Conservation (phyloP, 1,140 invertebrate species). For the Chrysopa pallens region DNA sequence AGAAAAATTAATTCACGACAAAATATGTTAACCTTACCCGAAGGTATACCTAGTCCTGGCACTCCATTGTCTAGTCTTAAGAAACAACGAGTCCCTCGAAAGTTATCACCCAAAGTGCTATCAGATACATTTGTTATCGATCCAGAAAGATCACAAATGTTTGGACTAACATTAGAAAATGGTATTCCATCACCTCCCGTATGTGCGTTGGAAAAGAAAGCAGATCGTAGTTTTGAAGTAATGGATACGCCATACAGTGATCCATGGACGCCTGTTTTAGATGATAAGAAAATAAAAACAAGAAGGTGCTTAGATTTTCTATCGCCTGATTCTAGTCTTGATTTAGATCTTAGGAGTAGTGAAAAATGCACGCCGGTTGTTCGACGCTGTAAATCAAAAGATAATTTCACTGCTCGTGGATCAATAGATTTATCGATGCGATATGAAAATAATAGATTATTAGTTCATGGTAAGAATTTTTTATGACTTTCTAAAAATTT, state of each 20-base stretch:
- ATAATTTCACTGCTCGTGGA: background rate
- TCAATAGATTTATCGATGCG: slow-evolving; percentile 11
- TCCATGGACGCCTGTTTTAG: background rate
- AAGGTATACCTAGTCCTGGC: too few species aligned
- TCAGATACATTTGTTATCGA: too few species aligned
- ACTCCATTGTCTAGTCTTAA: too few species aligned
- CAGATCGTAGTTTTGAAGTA: background rate
- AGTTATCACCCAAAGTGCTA: too few species aligned
- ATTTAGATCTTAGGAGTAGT: too few species aligned
- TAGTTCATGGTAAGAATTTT: slow-evolving; percentile 14
- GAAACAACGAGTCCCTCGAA: too few species aligned
- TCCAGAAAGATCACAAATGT: background rate
- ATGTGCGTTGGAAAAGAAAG: background rate
- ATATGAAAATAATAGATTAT: slow-evolving; percentile 6
- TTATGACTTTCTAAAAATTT: background rate
- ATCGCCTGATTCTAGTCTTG: background rate
- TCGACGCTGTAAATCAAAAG: background rate
- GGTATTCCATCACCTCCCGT: background rate
- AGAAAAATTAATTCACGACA: background rate
- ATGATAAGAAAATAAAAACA: background rate
- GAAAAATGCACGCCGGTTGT: too few species aligned
- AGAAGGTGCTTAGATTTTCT: background rate
- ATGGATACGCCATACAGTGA: background rate
- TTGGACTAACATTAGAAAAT: background rate
- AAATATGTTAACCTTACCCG: too few species aligned